A percentile compares a stretch with the other conserved stretches of the same genome.
Evolutionary conservation across 2,888 invertebrate species (phyloP).

Genomic region (Spicauda simplicius): DNA sequence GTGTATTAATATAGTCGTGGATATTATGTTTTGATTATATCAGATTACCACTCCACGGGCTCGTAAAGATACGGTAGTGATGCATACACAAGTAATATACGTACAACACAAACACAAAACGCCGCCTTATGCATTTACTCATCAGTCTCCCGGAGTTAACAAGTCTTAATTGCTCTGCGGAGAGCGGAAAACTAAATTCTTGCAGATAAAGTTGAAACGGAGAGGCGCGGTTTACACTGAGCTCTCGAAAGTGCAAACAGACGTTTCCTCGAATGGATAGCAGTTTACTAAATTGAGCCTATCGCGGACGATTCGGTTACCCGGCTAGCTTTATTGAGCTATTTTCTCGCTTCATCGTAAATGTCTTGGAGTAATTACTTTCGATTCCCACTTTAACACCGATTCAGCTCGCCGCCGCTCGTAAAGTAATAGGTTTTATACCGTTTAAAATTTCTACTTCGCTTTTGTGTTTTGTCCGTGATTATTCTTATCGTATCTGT

Average conservation of each 20-base stretch:
- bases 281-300: conserved; percentile 51
- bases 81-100: conserved; percentile 23
- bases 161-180: conserved; percentile 37
- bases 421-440: conserved; percentile 44
- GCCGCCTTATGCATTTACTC: conserved; percentile 36
- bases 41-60: neutral
- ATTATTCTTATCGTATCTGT: conserved; percentile 14
- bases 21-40: too few species aligned
- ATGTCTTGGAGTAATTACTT: conserved; percentile 79
- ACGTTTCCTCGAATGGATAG: conserved; percentile 37
- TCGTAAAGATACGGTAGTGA: neutral
- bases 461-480: conserved; percentile 10
- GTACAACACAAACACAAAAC: conserved; percentile 16
- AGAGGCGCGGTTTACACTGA: conserved; percentile 30
- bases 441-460: conserved; percentile 19
- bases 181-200: conserved; percentile 36
- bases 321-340: conserved; percentile 78
- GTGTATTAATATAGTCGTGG: too few species aligned
- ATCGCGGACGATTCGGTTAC: conserved; percentile 69
- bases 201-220: conserved; percentile 35
- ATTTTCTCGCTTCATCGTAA: conserved; percentile 76
- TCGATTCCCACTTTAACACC: conserved; percentile 72
- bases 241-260: conserved; percentile 37
- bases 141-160: conserved; percentile 35
- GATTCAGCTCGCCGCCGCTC: conserved; percentile 52